phyloP scores from a whole-genome alignment of 2,888 invertebrate species.

The Iphiclides podalirius region DNA sequence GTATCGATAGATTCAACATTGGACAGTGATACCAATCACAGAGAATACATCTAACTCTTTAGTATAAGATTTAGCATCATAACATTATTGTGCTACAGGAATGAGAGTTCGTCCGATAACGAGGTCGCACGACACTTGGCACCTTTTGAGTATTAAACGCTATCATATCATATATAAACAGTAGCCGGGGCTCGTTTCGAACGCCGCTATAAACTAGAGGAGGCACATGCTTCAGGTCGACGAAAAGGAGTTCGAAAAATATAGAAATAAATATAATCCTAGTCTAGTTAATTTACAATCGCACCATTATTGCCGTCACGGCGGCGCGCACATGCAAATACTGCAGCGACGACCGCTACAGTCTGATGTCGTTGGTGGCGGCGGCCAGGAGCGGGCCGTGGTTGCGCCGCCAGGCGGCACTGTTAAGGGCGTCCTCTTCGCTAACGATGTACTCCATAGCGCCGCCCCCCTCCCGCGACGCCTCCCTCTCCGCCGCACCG shows the following conservation, averaged over 20 bases:
- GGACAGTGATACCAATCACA: constrained; percentile 44
- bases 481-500: constrained; percentile 23
- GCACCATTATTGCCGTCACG: constrained; percentile 30
- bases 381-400: constrained; percentile 45
- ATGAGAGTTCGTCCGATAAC: constrained; percentile 54
- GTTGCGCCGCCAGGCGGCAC: constrained; percentile 36
- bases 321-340: constrained; percentile 20
- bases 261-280: constrained; percentile 60
- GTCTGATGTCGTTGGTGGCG: constrained; percentile 59
- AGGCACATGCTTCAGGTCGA: constrained; percentile 63
- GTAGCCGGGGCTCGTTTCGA: constrained; percentile 46
- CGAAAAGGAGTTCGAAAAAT: constrained; percentile 63
- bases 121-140: constrained; percentile 55
- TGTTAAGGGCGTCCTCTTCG: too few relatives aligned
- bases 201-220: constrained; percentile 55
- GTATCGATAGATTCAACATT: constrained; percentile 49
- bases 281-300: constrained; percentile 37
- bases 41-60: constrained; percentile 34
- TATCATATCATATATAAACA: constrained; percentile 49
- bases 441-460: constrained; percentile 18
- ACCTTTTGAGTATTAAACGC: constrained; percentile 73
- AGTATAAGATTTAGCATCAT: constrained; percentile 50
- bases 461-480: constrained; percentile 25
- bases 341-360: constrained; percentile 38
- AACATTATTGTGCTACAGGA: constrained; percentile 67